Evolutionary conservation across 2,113 vertebrate genomes (phyloP), one percentile per base, ranked within the genome.

Genomic region (Gopherus flavomarginatus): DNA sequence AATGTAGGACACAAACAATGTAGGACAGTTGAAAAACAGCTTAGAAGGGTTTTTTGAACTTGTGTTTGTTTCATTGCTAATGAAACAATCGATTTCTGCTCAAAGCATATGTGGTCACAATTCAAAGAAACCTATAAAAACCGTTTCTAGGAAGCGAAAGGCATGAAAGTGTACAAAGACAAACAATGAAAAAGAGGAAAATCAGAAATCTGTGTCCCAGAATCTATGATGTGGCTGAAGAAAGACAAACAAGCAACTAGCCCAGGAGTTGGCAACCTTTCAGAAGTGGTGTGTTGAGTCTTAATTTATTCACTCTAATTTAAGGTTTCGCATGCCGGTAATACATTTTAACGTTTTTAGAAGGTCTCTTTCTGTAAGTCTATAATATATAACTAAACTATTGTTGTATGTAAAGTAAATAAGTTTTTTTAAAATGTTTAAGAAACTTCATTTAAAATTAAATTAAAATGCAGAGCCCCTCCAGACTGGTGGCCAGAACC

Each of bases 81-180:
- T 85, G 87, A 81, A 92, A 65, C 90, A 90, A 93, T 24, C 87
- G n/a, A 95, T 90, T 89, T 77, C 86, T 88, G 52, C 81, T 92
- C 89, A 90, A 90, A 77, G 53, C 57, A 83, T 82, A 69, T 1
- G 1, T 0, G 31, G 85, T 96, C 81, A 95, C 81, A 94, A 93
- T 78, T 94, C 81, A 96, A 97, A 96, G 65, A 96, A 96, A 92
- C 11, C 9, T 80, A 83, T 13, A 93, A 93, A 95, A 81, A 14
- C 53, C 24, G 27, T 59, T 97, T 97, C 90, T 96, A 96, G 89
- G 89, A 97, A 95, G 49, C 85, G 90, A 85, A 65, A 93, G 24
- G 54, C 82, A 89, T 35, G 0, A 1, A 42, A 94, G 6, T 0
- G 0, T 81, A 57, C 47, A 59, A 86, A 86, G 82, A 6, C 62